A percentile compares a stretch with the other conserved stretches of the same genome.
Conservation (phyloP, 2,797 vertebrate species). For the Taeniopygia guttata region DNA sequence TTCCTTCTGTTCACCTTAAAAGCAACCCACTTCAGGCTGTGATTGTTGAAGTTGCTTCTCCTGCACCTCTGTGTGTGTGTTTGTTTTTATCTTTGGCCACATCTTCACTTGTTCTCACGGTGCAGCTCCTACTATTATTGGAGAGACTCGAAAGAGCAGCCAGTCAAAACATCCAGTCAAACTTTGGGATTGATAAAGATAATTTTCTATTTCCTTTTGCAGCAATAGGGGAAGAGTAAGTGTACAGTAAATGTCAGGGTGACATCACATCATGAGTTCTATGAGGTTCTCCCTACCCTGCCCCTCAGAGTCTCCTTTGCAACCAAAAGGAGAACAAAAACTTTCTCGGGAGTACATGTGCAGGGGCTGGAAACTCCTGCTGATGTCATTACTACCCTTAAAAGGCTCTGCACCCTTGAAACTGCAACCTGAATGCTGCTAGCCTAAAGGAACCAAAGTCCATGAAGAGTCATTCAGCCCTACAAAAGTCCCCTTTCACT, state of each 20-base stretch:
- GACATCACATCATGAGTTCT: slow-evolving; percentile 48
- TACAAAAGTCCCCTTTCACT: slow-evolving; percentile 56
- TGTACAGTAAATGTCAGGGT: slow-evolving; percentile 62
- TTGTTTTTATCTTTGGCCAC: neutral
- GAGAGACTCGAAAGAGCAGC: neutral
- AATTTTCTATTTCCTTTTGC: slow-evolving; percentile 22
- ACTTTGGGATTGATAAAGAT: neutral
- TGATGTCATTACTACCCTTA: slow-evolving; percentile 57
- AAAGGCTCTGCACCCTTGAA: slow-evolving; percentile 50
- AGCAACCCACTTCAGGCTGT: neutral
- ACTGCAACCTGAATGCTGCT: slow-evolving; percentile 54
- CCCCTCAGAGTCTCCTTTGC: slow-evolving; percentile 39
- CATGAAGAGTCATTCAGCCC: slow-evolving; percentile 46
- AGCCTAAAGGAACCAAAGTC: slow-evolving; percentile 50
- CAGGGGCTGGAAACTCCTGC: slow-evolving; percentile 68
- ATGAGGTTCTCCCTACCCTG: slow-evolving; percentile 7
- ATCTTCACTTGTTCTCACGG: neutral
- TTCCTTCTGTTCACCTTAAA: neutral
- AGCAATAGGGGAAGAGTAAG: slow-evolving; percentile 47
- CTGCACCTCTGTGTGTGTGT: neutral
- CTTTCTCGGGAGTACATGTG: slow-evolving; percentile 20
- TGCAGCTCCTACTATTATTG: neutral
- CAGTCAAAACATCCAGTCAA: neutral
- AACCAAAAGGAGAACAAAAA: slow-evolving; percentile 76
- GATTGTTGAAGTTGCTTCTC: neutral